These are phyloP conservation scores for Parelbella ahira DNA, from an alignment of 2,888 invertebrate genomes.

Conservation along the genomic window DNA sequence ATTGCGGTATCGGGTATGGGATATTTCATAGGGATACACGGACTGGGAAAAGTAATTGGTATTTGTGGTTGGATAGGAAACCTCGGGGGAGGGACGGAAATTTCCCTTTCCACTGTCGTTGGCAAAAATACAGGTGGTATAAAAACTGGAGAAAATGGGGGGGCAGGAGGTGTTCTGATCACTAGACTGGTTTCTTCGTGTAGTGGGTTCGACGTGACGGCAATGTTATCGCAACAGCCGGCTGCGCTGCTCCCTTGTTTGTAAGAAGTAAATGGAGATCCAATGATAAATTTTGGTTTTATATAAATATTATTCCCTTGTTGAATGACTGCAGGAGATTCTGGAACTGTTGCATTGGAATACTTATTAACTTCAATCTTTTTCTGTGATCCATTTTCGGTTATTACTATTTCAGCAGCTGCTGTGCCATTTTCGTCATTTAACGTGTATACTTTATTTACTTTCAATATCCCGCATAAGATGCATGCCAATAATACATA, in stretches of 20 bases:
- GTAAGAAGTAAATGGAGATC: constrained; percentile 32
- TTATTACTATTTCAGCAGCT: neutral
- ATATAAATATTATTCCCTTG: constrained; percentile 47
- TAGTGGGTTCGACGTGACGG: neutral
- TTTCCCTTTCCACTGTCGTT: neutral
- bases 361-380: constrained; percentile 7
- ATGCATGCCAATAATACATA: no score
- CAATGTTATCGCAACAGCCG: constrained; percentile 1
- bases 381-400: constrained; percentile 1
- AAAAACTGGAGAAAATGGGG: neutral
- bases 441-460: neutral
- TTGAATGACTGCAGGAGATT: constrained; percentile 30
- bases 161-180: neutral
- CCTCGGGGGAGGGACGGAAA: neutral
- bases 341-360: neutral
- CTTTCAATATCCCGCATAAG: neutral
- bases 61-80: neutral
- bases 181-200: neutral
- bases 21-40: neutral
- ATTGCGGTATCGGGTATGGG: neutral
- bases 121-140: neutral
- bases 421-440: constrained; percentile 5
- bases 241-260: constrained; percentile 1
- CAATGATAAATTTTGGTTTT: constrained; percentile 34
- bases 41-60: neutral